Percentiles rank a stretch among this genome's conserved stretches.
Conservation (phyloP, 1,140 invertebrate species). For the Drosophila persimilis region DNA sequence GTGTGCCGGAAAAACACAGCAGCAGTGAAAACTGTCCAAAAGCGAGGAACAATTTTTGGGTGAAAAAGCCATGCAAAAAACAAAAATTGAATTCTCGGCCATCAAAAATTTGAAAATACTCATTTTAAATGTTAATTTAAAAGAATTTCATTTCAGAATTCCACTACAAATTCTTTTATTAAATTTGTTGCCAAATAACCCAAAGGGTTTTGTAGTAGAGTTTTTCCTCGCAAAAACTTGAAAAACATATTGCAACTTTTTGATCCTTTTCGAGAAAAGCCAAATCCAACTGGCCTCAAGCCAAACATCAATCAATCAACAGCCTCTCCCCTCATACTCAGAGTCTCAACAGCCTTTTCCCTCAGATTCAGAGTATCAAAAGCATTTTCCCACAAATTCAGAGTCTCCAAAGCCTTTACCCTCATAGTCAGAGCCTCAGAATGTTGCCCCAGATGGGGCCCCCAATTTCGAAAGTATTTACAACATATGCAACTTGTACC, state of each 20-base stretch:
- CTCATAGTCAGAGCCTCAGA: neutral
- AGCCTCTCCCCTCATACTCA: constrained; percentile 4
- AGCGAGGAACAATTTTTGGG: no score
- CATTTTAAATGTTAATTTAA: constrained; percentile 69
- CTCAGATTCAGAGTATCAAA: no score
- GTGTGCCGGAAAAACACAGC: constrained; percentile 32
- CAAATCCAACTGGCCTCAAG: constrained; percentile 60
- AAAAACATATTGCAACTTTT: constrained; percentile 75
- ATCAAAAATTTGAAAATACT: constrained; percentile 40
- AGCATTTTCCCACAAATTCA: no score
- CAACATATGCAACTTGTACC: constrained; percentile 74
- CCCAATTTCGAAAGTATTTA: constrained; percentile 61
- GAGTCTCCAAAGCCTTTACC: neutral
- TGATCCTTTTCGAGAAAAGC: constrained; percentile 53
- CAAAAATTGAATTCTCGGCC: constrained; percentile 51
- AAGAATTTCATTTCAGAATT: constrained; percentile 61
- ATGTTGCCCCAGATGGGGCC: constrained; percentile 47
- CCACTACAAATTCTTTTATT: constrained; percentile 61
- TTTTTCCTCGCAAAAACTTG: constrained; percentile 25
- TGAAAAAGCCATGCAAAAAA: constrained; percentile 41
- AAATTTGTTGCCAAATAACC: constrained; percentile 56
- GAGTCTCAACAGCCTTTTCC: neutral
- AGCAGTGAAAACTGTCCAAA: constrained; percentile 16
- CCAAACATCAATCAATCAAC: constrained; percentile 77
- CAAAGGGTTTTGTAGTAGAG: constrained; percentile 26